These are phyloP conservation scores for Apamea epomidion DNA, from an alignment of 2,888 invertebrate species.

Conservation along the genomic window DNA sequence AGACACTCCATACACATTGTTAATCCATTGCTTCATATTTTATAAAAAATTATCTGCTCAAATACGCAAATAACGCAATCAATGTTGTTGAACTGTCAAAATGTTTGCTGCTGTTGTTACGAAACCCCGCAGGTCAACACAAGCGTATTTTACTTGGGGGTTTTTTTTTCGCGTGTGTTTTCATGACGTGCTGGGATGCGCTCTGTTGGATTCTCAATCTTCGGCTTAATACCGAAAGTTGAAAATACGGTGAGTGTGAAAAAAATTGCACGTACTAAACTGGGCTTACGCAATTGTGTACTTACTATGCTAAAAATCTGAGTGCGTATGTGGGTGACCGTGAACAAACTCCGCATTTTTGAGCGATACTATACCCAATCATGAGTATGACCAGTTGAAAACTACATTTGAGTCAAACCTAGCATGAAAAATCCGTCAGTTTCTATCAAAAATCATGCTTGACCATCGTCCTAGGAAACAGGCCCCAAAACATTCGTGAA, in stretches of 20 bases:
- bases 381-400: background rate
- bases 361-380: slow-evolving; percentile 1
- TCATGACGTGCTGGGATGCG: no score
- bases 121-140: no score
- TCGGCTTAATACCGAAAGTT: no score
- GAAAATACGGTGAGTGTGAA: background rate
- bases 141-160: no score
- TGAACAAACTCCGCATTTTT: slow-evolving; percentile 22
- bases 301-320: background rate
- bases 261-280: background rate
- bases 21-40: no score
- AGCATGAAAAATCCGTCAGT: background rate
- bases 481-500: background rate
- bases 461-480: background rate
- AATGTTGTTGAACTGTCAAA: no score
- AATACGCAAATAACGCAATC: no score
- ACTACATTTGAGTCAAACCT: background rate
- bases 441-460: background rate
- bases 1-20: no score
- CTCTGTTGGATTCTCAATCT: no score
- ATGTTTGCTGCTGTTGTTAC: no score
- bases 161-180: no score
- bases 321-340: background rate
- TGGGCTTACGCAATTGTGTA: background rate
- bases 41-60: no score